Base-by-base conservation (phyloP, 2,888 invertebrate species). In the Onchidella celtica region DNA sequence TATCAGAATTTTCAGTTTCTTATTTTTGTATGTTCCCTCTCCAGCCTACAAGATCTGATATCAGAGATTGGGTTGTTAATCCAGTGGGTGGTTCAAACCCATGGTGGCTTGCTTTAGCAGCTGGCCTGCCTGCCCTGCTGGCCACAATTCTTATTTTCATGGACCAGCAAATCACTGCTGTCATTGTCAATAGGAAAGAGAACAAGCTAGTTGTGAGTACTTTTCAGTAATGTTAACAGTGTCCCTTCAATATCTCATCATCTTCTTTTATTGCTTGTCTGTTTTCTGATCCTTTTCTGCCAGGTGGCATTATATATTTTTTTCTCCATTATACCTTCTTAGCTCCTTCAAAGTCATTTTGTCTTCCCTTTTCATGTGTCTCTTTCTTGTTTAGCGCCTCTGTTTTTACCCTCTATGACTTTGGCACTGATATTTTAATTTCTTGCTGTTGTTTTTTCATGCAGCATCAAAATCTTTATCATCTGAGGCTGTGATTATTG, bases 91-190 rank as follows among this genome's bases (percentile, higher is more conserved):
- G 63, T 14, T 85, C 82, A 38, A 91, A 91, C 84, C 98, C 98
- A 0, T 93, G 96, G 92, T 99, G 97, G 96, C 96, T 98, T 32
- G 94, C 96, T 3, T 92, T 97, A 9, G 95, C 97, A 17, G 98
- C 98, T 0, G 92, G 96, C 74, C 94, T 97, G 32, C 99, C 99
- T 2, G 99, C 99, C 36, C 94, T 99, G 77, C 94, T 99, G 40
- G 98, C 98, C 78, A 98, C 98, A 32, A 99, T 99, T 90, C 94
- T 99, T 24, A 98, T 99, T 92, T 99, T 99, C 93, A 99, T 99
- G 98, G 99, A 99, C 94, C 99, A 99, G 93, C 99, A 99, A 94
- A 99, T 99, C 87, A 99, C 99, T 3, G 97, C 98, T 70, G 99
- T 99, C 63, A 99, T 99, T 92, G 97, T 99, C 47, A 99, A 99